Evolutionary conservation across 2,797 vertebrate species (phyloP).

Genomic region (Acestrorhynchus altus): DNA sequence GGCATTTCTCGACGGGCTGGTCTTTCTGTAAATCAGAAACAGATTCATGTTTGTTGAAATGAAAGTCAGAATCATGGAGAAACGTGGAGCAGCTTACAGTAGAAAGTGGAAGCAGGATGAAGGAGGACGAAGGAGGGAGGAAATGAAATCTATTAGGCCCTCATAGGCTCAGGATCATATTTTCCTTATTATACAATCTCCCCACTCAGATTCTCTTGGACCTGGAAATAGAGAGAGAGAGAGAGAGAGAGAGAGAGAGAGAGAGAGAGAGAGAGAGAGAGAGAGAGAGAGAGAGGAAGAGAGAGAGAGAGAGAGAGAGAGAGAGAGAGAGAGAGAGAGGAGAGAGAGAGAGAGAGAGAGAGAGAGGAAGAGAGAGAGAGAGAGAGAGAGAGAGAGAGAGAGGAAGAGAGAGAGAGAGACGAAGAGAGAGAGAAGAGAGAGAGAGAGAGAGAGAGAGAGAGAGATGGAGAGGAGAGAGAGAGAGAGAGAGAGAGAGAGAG

Average conservation of each 20-base stretch:
- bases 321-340: neutral
- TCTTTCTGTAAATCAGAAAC: neutral
- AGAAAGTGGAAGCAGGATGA: neutral
- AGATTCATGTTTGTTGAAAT: neutral
- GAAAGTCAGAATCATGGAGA: neutral
- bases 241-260: constrained; percentile 5
- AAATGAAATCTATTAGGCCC: constrained; percentile 2
- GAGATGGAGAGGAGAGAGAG: no score
- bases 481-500: neutral
- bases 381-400: neutral
- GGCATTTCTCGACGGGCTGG: no score
- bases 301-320: neutral
- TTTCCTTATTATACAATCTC: neutral
- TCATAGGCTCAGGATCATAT: neutral
- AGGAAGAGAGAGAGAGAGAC: neutral
- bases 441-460: constrained; percentile 5
- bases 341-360: neutral
- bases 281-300: no score
- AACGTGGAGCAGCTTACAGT: neutral
- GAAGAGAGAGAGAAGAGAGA: constrained; percentile 1
- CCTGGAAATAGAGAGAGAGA: no score
- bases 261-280: no score
- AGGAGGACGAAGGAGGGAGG: neutral
- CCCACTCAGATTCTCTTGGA: constrained; percentile 4
- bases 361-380: no score